Evolutionary conservation across 2,888 invertebrate genomes (phyloP), one percentile per base, ranked within the genome.

Genomic region (Drosophila lutescens): DNA sequence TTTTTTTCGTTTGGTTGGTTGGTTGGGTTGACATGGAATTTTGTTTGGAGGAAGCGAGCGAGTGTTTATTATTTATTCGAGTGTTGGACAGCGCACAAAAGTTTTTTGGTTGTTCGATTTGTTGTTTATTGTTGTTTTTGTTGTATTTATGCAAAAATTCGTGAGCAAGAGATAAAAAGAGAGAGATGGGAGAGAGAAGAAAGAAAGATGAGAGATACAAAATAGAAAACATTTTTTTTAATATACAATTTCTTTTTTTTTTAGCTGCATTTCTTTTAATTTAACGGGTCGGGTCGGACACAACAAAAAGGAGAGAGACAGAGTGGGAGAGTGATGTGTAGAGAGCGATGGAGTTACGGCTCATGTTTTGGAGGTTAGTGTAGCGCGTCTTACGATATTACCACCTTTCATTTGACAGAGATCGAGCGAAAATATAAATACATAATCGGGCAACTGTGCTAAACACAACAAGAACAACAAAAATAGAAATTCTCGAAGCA

Each of bases 401-500:
- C 85, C 85, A 85, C 85, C 87, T 65, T 76, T 59, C 50, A 32
- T 51, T 69, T 60, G 15, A 55, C 51, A 60, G 60, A 58, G 50
- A 58, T 34, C 59, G 43, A 44, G 49, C 44, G 43, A 43, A 43
- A 55, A 32, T 54, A 50, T 43, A 47, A 75, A 69, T 70, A 71
- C 34, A 54, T 67, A 54, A 53, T 46, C 46, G 44, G 38, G 53
- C 53, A 47, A 66, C 60, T 83, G 76, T 83, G 78, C 79, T 84
- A 80, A 85, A 85, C 79, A 76, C 83, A 87, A 83, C 87, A 87
- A 87, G 85, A 87, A 83, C 85, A 83, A 83, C 85, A 84, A 86
- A 88, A 91, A 91, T 90, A 90, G 90, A 90, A 75, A 80, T 90
- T 90, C 90, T 90, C 90, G 90, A 89, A 90, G 90, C 90, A 91